Evolutionary conservation across 2,888 invertebrate species (phyloP), one percentile per base, ranked within the genome.

Genomic region (Ypsolopha scabrella): DNA sequence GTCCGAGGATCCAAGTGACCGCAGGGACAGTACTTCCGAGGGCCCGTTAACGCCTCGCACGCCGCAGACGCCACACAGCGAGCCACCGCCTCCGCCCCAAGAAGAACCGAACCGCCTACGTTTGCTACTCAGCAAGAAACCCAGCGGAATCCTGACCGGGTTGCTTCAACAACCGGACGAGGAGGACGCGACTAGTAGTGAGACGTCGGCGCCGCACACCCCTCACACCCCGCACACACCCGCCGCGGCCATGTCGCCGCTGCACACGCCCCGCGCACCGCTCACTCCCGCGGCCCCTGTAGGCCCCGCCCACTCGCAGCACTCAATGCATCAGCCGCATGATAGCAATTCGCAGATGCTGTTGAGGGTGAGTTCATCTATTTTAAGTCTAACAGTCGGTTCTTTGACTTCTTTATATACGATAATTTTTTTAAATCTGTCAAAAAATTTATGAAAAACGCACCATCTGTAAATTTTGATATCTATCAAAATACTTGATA

Each of bases 91-190:
- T 64, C 51, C 64, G 65, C 58, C 34, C 36, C 57, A 62, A 53
- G 87, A 87, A 59, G 90, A 89, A 59, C 87, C 89, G 1, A 88
- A 83, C 56, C 85, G 90, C 54, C 75, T 92, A 61, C 83, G 92
- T 47, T 82, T 83, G 60, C 76, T 92, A 52, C 80, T 92, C 57
- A 90, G 88, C 61, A 79, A 80, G 60, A 87, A 87, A 78, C 72
- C 79, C 51, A 83, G 81, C 14, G 60, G 74, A 8, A 81, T 86
- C 45, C 58, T 86, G 50, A 85, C 82, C 60, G 80, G 78, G 53
- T 63, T 86, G 56, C 61, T 86, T 51, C 80, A 83, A 60, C 80
- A 82, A 24, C 24, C 24, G 62, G 82, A 83, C 56, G 86, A 86
- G 59, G 86, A 86, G 61, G 85, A 82, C 54, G 76, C 71, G 48